Evolutionary conservation across 2,113 vertebrate genomes (phyloP).

Genomic region (Dasyprocta punctata): DNA sequence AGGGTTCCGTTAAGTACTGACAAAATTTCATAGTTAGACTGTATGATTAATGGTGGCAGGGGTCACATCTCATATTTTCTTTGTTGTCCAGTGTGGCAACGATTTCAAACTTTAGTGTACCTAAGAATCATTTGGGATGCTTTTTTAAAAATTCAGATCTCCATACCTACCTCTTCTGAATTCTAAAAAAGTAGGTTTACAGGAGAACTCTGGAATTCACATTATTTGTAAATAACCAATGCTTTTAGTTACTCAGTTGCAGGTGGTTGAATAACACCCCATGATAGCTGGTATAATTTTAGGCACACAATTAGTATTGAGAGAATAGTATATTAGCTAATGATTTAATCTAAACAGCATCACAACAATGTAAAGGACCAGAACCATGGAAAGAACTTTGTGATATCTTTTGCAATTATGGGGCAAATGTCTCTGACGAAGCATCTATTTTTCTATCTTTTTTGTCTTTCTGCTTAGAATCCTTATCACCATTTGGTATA

Average conservation of each 20-base stretch:
- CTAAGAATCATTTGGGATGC: background rate
- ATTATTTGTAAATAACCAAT: background rate
- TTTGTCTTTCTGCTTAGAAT: background rate
- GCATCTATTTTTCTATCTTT: background rate
- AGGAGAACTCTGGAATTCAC: background rate
- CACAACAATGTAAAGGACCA: background rate
- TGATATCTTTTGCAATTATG: background rate
- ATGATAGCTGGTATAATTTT: background rate
- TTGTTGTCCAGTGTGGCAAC: background rate
- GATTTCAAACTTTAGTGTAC: background rate
- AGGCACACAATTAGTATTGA: background rate
- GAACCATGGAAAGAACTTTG: background rate
- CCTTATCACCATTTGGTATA: background rate
- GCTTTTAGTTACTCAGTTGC: background rate
- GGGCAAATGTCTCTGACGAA: background rate
- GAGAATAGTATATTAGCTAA: background rate
- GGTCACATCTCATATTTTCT: background rate
- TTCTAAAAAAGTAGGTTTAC: background rate
- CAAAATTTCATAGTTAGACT: background rate
- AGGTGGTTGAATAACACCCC: background rate
- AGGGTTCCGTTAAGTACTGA: background rate
- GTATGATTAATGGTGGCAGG: background rate
- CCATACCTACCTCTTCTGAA: background rate
- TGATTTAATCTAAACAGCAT: background rate
- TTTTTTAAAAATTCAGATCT: background rate